phyloP scores from a whole-genome alignment of 2,113 vertebrate genomes.

The Eudyptes chrysolophus region DNA sequence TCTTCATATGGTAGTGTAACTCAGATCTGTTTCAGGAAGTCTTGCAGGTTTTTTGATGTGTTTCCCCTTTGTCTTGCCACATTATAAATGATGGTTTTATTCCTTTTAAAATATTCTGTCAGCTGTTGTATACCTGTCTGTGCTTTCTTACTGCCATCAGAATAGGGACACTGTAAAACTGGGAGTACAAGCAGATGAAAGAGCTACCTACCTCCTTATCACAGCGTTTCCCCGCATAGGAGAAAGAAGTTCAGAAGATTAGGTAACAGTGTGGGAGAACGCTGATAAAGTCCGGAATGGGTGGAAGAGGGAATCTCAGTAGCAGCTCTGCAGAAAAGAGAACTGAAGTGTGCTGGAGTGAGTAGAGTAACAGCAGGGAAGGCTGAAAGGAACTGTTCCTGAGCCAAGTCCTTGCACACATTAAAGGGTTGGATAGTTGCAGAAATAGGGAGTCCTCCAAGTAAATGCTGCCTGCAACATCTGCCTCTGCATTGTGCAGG shows the following conservation, averaged over 20 bases:
- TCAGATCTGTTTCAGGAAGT: background rate
- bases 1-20: background rate
- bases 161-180: background rate
- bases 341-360: background rate
- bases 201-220: background rate
- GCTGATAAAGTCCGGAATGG: background rate
- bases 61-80: background rate
- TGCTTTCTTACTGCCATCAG: background rate
- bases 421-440: background rate
- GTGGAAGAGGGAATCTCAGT: background rate
- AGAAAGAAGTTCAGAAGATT: background rate
- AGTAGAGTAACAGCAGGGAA: conserved; percentile 23
- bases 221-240: background rate
- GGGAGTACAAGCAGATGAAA: background rate
- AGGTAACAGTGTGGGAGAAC: background rate
- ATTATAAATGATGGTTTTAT: background rate
- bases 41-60: background rate
- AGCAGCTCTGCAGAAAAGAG: background rate
- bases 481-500: conserved; percentile 24
- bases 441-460: conserved; percentile 25
- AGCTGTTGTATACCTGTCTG: background rate
- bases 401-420: conserved; percentile 12
- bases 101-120: background rate
- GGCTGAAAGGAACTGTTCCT: background rate
- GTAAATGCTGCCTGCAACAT: conserved; percentile 31